Base-by-base conservation (phyloP, 1,140 invertebrate species). In the Hypothenemus hampei region DNA sequence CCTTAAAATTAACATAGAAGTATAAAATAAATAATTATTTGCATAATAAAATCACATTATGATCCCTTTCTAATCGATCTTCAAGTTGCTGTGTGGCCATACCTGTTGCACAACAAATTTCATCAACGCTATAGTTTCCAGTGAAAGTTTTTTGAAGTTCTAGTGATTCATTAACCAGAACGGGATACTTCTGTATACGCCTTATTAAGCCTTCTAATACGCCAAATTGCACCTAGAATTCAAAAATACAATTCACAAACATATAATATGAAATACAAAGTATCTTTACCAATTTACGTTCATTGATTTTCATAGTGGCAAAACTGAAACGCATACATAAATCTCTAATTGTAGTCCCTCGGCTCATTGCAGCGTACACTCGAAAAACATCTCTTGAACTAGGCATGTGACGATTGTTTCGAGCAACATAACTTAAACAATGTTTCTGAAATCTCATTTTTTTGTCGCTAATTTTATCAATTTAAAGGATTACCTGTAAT, bases 81-180 rank as follows among this genome's bases (percentile, higher is more conserved):
- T 95, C 90, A 21, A 97, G 78, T 60, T 91, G 86, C 39, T 83
- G 78, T 18, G 85, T 77, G 45, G 83, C 85, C 35, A 92, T 73
- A n/a, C 87, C 85, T n/a, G 85, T 85, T 49, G 83, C 78, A 67
- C 90, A 91, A 65, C 92, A 94, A 63, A 96, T 93, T 75, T 93
- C 88, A 75, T 96, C 92, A 36, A 87, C 82, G 65, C 82, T 90
- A 35, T 85, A 82, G 1, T 77, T 70, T 3, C 93, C 93, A 43
- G 84, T 90, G 65, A 93, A 93, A 65, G 86, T 81, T 40, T 81
- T 78, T 37, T 82, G 77, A 7, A 85, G 69, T 3, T 72, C 77
- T 23, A 35, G 56, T 39, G 72, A 72, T 62, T 57, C 62, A 44
- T 73, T 75, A 3, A 79, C 71, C 55, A 77, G 77, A 8, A 84